Conservation (phyloP, 2,797 vertebrate species). For the Xenentodon cancila region DNA sequence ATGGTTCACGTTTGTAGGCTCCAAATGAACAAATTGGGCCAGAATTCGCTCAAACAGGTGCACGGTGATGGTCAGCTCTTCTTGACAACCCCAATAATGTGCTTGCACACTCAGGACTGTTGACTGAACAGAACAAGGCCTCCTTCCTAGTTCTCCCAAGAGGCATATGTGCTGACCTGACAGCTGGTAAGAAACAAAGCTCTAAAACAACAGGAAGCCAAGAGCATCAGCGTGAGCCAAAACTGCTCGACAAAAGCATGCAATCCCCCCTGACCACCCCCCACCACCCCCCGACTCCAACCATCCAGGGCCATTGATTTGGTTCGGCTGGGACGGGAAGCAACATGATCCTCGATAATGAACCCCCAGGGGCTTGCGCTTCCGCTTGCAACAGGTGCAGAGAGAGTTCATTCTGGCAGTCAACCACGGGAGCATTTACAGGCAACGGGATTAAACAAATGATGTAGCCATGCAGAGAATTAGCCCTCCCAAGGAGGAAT, state of each 20-base stretch:
- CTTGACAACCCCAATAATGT: conserved; percentile 43
- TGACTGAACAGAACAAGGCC: conserved; percentile 64
- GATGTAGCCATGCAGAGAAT: conserved; percentile 55
- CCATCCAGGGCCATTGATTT: conserved; percentile 58
- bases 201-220: conserved; percentile 79
- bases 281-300: conserved; percentile 23
- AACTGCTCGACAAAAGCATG: conserved; percentile 76
- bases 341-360: conserved; percentile 85
- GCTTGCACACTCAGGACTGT: conserved; percentile 45
- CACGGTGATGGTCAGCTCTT: conserved; percentile 31
- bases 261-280: conserved; percentile 39
- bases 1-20: neutral
- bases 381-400: conserved; percentile 87
- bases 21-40: neutral
- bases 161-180: conserved; percentile 71
- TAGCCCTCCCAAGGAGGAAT: conserved; percentile 30
- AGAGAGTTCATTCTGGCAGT: conserved; percentile 78
- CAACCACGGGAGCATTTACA: conserved; percentile 74
- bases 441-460: conserved; percentile 76
- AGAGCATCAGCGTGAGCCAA: conserved; percentile 59
- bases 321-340: conserved; percentile 73
- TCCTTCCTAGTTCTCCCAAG: conserved; percentile 54
- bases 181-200: conserved; percentile 81
- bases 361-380: conserved; percentile 77
- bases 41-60: conserved; percentile 47